phyloP scores from a whole-genome alignment of 2,888 invertebrate species.

The Hydroisotoma schaefferi region DNA sequence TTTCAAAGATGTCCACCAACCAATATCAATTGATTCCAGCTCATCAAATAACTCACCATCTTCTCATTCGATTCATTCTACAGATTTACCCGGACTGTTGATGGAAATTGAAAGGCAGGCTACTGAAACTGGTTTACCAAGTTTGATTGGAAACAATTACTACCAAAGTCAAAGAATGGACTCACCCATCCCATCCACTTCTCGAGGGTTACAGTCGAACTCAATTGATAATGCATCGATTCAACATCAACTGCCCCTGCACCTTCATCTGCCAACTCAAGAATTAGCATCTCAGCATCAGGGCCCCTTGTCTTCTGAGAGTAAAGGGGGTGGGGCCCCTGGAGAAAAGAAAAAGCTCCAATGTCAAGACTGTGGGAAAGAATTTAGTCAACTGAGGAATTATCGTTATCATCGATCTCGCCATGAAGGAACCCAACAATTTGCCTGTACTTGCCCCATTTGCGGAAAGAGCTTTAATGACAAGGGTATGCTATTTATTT shows the following conservation, averaged over 20 bases:
- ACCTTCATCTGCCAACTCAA: not conserved
- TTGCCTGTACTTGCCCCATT: constrained; percentile 69
- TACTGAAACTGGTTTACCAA: no score
- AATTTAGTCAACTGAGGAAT: constrained; percentile 77
- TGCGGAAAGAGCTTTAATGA: constrained; percentile 82
- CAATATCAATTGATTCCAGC: no score
- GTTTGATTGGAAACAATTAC: not conserved
- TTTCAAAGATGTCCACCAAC: not conserved
- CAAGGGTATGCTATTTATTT: constrained; percentile 49
- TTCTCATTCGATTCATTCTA: not conserved
- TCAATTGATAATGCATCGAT: not conserved
- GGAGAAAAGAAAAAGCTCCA: constrained; percentile 58
- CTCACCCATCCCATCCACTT: not conserved
- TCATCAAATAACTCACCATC: not conserved
- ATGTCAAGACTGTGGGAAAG: constrained; percentile 69
- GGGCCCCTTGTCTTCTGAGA: not conserved
- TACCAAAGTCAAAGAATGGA: not conserved
- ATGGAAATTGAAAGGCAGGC: no score
- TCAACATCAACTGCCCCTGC: not conserved
- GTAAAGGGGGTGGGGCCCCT: not conserved
- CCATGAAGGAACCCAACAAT: constrained; percentile 74
- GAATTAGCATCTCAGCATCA: constrained; percentile 1
- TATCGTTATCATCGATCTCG: constrained; percentile 77
- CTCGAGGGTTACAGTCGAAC: constrained; percentile 6
- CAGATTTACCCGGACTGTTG: constrained; percentile 1